These are phyloP conservation scores for Zapornia atra DNA, from an alignment of 2,113 vertebrate genomes.

Conservation along the genomic window DNA sequence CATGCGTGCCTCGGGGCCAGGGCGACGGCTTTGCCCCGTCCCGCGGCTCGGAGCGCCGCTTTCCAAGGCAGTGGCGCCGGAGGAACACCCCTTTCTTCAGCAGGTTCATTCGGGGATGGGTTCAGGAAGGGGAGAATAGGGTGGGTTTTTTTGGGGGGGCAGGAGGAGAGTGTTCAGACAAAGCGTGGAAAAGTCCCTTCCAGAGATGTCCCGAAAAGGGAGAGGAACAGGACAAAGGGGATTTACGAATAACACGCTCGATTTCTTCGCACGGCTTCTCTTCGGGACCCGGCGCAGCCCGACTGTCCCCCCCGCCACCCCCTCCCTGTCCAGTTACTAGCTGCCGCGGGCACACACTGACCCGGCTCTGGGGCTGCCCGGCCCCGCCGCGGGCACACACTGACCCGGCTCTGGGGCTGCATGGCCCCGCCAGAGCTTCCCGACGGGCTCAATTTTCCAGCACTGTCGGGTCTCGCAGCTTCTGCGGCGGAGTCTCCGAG, in stretches of 20 bases:
- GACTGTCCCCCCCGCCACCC: neutral
- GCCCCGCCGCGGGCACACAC: neutral
- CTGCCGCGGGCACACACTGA: neutral
- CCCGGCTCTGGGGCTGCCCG: no score
- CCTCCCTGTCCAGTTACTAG: neutral
- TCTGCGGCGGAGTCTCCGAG: neutral
- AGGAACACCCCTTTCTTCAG: rapidly evolving
- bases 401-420: no score
- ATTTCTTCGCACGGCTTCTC: neutral
- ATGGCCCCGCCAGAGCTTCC: neutral
- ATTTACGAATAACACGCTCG: neutral
- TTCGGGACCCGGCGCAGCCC: rapidly evolving
- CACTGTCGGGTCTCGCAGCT: neutral
- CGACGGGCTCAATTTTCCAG: rapidly evolving
- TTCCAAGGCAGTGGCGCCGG: rapidly evolving
- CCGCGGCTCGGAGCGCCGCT: neutral
- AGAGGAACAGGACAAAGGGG: neutral
- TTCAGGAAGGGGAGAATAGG: neutral
- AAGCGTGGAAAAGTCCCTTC: neutral
- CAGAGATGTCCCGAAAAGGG: neutral
- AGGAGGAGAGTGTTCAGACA: neutral
- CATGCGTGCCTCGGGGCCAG: neutral
- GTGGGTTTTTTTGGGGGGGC: neutral
- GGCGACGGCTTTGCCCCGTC: neutral
- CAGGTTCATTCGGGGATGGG: neutral